Percentiles rank a stretch among this genome's conserved stretches.
Conservation (phyloP, 2,888 invertebrate genomes). For the Eumerus sabulonum region DNA sequence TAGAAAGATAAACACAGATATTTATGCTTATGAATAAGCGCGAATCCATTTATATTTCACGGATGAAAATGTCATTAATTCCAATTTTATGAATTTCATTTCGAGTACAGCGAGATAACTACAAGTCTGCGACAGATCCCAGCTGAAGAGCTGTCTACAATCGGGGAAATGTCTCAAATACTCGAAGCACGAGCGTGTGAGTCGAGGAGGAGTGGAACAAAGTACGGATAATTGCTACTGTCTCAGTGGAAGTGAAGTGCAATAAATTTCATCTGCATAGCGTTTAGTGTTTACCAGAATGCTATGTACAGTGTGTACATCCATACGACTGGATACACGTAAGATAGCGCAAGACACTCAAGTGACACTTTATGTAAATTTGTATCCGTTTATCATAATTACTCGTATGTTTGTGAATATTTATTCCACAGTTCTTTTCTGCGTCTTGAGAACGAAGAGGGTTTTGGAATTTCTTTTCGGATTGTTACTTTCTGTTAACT, state of each 20-base stretch:
- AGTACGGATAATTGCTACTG: conserved; percentile 62
- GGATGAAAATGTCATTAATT: conserved; percentile 58
- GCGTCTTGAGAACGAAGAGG: conserved; percentile 7
- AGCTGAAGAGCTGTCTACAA: conserved; percentile 14
- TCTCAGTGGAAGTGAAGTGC: conserved; percentile 60
- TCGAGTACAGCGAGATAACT: conserved; percentile 17
- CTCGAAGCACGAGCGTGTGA: too few relatives aligned
- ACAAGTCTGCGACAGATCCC: conserved; percentile 17
- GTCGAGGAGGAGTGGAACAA: conserved; percentile 10
- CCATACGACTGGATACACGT: conserved; percentile 4
- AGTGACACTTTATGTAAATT: conserved; percentile 67
- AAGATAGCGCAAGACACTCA: conserved; percentile 7
- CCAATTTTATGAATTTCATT: conserved; percentile 52
- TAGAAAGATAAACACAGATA: conserved; percentile 51
- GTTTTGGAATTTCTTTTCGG: conserved; percentile 1
- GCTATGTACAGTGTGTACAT: conserved; percentile 14
- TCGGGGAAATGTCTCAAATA: conserved; percentile 40
- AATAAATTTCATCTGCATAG: conserved; percentile 46
- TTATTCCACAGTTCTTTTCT: conserved; percentile 43
- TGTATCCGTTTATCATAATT: conserved; percentile 62
- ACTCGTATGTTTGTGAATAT: conserved; percentile 36
- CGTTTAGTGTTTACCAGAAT: conserved; percentile 30
- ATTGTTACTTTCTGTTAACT: background rate
- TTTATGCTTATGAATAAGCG: conserved; percentile 60
- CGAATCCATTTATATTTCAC: conserved; percentile 58